These are phyloP conservation scores for Mactra quadrangularis DNA, from an alignment of 1,140 invertebrate species.

Conservation along the genomic window DNA sequence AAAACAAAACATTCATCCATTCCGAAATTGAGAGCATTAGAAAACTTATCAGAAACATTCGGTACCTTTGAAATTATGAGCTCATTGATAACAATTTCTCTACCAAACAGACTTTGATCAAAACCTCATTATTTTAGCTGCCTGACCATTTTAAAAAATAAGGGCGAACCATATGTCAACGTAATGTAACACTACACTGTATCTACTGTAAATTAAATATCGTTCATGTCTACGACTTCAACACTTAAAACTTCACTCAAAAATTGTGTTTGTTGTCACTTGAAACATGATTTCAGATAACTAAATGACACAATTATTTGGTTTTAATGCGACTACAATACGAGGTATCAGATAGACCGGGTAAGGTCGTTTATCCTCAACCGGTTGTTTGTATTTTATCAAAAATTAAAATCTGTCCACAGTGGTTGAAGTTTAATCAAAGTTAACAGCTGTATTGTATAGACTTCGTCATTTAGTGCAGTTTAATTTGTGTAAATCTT, in stretches of 20 bases:
- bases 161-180: too few species aligned
- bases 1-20: too few species aligned
- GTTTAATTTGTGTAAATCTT: conserved; percentile 11
- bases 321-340: conserved; percentile 31
- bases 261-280: conserved; percentile 18
- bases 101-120: too few species aligned
- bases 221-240: too few species aligned
- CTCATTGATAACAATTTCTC: too few species aligned
- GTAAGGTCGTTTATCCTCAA: conserved; percentile 35
- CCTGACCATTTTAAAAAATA: too few species aligned
- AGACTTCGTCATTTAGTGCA: conserved; percentile 8
- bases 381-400: conserved; percentile 31
- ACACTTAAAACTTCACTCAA: conserved; percentile 30
- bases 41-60: too few species aligned
- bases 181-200: too few species aligned
- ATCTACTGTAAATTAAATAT: too few species aligned
- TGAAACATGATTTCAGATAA: conserved; percentile 46
- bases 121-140: too few species aligned
- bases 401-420: conserved; percentile 51
- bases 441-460: not conserved
- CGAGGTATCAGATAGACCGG: conserved; percentile 16
- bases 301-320: conserved; percentile 62
- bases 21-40: too few species aligned
- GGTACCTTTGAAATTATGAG: too few species aligned
- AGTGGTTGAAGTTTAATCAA: conserved; percentile 10